phyloP scores from a whole-genome alignment of 2,797 vertebrate species.

The Tapirus indicus region DNA sequence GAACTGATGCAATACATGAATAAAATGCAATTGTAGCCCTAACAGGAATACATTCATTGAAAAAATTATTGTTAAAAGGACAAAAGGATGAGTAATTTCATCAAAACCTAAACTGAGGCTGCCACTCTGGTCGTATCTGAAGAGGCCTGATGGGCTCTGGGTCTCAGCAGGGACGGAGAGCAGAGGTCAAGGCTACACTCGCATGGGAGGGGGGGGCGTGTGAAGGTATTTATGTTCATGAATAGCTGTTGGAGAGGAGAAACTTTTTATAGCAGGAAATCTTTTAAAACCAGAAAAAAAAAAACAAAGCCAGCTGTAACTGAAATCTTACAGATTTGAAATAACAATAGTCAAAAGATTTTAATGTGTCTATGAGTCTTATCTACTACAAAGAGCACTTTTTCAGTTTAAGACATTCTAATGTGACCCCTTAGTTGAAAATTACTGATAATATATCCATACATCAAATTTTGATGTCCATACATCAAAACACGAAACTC shows the following conservation, averaged over 20 bases:
- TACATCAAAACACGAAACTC: neutral
- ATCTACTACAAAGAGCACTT: neutral
- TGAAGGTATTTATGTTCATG: accelerated
- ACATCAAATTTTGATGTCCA: no score
- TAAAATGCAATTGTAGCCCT: neutral
- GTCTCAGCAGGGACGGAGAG: neutral
- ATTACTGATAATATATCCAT: accelerated
- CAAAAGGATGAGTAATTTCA: neutral
- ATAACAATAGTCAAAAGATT: accelerated
- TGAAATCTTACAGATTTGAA: neutral
- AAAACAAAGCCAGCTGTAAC: neutral
- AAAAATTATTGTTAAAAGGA: neutral
- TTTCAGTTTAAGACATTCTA: neutral
- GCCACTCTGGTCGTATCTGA: accelerated
- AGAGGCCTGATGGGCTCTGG: accelerated
- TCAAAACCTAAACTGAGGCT: no score
- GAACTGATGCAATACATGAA: neutral
- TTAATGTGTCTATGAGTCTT: accelerated
- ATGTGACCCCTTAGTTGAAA: neutral
- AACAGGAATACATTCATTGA: neutral
- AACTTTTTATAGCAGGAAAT: neutral
- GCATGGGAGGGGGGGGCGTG: accelerated
- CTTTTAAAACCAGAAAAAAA: neutral
- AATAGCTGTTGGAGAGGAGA: neutral
- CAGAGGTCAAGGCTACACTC: no score